Percentiles rank a stretch among this genome's conserved stretches.
phyloP scores from a whole-genome alignment of 1,140 invertebrate species.

The Pseudobourletiella spinata region DNA sequence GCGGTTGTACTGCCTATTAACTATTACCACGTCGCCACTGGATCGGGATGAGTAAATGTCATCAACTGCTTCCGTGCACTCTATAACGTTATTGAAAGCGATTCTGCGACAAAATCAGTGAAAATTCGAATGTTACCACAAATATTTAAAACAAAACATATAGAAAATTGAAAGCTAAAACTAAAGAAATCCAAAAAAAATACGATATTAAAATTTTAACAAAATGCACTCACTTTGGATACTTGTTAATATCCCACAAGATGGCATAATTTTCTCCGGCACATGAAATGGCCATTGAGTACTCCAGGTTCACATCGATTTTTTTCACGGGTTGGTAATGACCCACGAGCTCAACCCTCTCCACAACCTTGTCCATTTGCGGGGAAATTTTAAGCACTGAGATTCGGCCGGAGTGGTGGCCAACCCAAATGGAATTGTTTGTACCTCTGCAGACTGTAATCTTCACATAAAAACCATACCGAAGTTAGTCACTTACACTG shows the following conservation, averaged over 20 bases:
- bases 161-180: too few species aligned
- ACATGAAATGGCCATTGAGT: conserved; percentile 31
- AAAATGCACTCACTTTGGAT: conserved; percentile 9
- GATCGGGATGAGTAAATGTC: conserved; percentile 22
- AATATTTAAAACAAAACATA: too few species aligned
- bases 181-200: too few species aligned
- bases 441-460: conserved; percentile 25
- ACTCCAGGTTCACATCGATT: conserved; percentile 33
- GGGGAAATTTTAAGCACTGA: conserved; percentile 30
- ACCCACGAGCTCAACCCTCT: conserved; percentile 25
- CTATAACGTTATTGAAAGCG: conserved; percentile 23
- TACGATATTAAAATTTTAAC: not conserved
- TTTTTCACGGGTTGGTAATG: conserved; percentile 30
- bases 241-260: conserved; percentile 33
- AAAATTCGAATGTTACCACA: too few species aligned
- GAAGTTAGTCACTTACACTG: not conserved
- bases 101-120: too few species aligned
- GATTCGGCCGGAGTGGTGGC: conserved; percentile 32
- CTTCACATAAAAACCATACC: conserved; percentile 15
- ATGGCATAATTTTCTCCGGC: conserved; percentile 34
- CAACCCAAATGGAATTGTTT: conserved; percentile 30
- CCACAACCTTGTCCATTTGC: conserved; percentile 21
- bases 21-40: conserved; percentile 28
- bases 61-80: conserved; percentile 17
- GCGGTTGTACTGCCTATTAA: conserved; percentile 6